These are phyloP conservation scores for Sternarchorhynchus goeldii DNA, from an alignment of 2,797 vertebrate genomes.

Conservation along the genomic window DNA sequence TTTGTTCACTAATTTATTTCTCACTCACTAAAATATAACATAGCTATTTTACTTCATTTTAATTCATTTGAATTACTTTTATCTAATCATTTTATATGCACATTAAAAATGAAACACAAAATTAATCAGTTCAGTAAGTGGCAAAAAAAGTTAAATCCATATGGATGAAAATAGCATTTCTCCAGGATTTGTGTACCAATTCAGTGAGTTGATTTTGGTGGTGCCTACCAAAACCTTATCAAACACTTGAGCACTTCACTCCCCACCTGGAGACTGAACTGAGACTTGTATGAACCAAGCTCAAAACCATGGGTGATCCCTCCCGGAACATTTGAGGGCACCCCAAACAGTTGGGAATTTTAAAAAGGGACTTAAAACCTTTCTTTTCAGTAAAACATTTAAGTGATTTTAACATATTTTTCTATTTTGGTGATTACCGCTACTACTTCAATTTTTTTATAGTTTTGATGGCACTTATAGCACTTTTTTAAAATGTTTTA, in stretches of 20 bases:
- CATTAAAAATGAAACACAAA: constrained; percentile 1
- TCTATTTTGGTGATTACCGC: too few species aligned
- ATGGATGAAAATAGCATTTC: not conserved
- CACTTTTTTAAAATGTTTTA: too few species aligned
- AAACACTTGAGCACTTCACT: not conserved
- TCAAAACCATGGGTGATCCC: too few species aligned
- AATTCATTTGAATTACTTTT: not conserved
- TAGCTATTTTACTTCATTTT: not conserved
- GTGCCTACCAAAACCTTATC: not conserved
- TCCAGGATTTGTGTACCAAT: not conserved
- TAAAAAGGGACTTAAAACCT: too few species aligned
- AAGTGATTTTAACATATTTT: too few species aligned
- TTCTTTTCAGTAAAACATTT: too few species aligned
- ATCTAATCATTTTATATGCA: constrained; percentile 1
- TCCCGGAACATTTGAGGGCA: too few species aligned
- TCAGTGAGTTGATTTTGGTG: not conserved
- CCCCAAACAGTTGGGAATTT: too few species aligned
- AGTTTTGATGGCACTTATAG: too few species aligned
- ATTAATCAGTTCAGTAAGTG: not conserved
- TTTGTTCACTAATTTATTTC: not conserved
- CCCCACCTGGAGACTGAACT: not conserved
- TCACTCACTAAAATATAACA: not conserved
- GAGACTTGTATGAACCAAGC: too few species aligned
- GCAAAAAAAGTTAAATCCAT: not conserved
- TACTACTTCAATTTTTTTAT: too few species aligned